Evolutionary conservation across 1,140 invertebrate genomes (phyloP).

Genomic region (Trichomalopsis sarcophagae): DNA sequence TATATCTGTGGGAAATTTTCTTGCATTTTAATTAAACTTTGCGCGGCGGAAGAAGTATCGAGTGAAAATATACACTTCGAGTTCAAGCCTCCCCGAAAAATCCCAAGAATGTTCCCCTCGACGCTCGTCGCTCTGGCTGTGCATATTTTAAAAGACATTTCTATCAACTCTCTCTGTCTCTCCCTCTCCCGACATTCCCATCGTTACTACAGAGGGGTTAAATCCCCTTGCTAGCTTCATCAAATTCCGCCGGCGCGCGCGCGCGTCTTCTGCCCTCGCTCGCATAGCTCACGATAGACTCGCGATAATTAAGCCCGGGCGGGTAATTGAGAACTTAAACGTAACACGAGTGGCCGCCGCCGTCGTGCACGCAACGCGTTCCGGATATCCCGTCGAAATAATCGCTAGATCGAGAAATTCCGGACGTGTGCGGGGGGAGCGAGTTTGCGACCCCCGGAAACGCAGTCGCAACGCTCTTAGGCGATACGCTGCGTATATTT

Average conservation of each 20-base stretch:
- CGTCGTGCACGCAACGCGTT: conserved; percentile 54
- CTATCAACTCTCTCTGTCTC: neutral
- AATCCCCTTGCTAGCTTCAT: conserved; percentile 12
- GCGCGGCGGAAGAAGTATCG: neutral
- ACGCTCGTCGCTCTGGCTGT: neutral
- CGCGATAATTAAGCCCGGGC: conserved; percentile 47
- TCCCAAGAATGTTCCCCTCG: neutral
- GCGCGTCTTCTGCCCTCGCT: neutral
- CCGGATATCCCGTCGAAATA: conserved; percentile 66
- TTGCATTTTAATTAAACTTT: too few species aligned
- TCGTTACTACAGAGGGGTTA: neutral
- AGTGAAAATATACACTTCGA: too few species aligned
- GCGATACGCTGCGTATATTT: neutral
- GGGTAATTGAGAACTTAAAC: conserved; percentile 50
- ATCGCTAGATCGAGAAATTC: conserved; percentile 61
- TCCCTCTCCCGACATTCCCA: neutral
- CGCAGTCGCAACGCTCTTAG: conserved; percentile 50
- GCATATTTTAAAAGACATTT: conserved; percentile 33
- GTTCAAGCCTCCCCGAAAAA: neutral
- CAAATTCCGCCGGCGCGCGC: neutral
- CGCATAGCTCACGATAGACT: conserved; percentile 24
- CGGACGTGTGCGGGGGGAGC: neutral
- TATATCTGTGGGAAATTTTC: too few species aligned
- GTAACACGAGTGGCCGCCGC: conserved; percentile 45
- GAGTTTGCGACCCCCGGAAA: conserved; percentile 57